These are phyloP conservation scores for Corythaixoides concolor DNA, from an alignment of 2,113 vertebrate species.

Conservation along the genomic window DNA sequence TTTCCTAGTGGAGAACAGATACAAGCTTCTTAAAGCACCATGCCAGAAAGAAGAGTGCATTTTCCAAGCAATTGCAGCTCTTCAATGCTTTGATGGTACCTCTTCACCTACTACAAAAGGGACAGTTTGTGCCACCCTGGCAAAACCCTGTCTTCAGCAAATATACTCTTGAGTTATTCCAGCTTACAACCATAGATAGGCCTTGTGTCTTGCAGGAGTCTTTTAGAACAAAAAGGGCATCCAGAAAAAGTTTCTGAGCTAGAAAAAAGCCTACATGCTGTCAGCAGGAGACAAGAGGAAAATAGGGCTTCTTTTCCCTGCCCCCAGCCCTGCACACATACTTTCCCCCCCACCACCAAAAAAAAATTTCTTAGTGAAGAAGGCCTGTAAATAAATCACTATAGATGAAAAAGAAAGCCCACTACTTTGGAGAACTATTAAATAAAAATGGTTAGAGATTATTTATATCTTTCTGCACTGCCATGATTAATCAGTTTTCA, in stretches of 20 bases:
- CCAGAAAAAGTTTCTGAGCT: not conserved
- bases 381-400: not conserved
- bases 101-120: not conserved
- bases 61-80: not conserved
- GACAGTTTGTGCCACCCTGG: not conserved
- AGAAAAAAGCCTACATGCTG: not conserved
- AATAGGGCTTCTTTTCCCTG: not conserved
- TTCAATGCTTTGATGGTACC: not conserved
- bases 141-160: not conserved
- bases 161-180: not conserved
- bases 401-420: accelerated
- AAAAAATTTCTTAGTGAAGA: not conserved
- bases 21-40: not conserved
- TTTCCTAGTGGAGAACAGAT: not conserved
- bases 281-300: not conserved
- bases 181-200: not conserved
- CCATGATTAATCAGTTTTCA: not conserved
- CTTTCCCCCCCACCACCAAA: too few relatives aligned
- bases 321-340: not conserved
- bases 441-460: not conserved
- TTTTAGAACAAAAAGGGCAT: not conserved
- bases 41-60: not conserved
- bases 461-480: not conserved
- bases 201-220: not conserved
- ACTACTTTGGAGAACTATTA: not conserved